Conservation (phyloP, 2,797 vertebrate genomes). For the Protosalanx chinensis region DNA sequence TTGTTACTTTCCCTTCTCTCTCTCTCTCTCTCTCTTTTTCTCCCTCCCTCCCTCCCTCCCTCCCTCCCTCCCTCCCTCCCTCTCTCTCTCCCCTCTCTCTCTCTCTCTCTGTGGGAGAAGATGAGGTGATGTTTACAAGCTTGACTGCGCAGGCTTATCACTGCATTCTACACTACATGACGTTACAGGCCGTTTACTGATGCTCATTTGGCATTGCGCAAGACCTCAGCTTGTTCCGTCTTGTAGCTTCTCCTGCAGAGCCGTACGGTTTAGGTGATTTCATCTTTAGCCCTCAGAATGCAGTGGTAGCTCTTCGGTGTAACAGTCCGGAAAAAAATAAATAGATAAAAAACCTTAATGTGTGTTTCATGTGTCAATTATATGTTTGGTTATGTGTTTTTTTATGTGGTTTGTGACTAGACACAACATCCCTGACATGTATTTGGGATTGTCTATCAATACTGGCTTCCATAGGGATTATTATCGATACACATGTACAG, state of each 20-base stretch:
- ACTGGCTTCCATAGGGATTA: too few relatives aligned
- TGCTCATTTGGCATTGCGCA: slow-evolving; percentile 23
- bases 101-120: not conserved
- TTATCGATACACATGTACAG: not conserved
- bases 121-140: slow-evolving; percentile 2
- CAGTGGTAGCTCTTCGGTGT: slow-evolving; percentile 35
- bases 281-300: slow-evolving; percentile 15
- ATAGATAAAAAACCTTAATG: not conserved
- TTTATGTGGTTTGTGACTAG: too few relatives aligned
- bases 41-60: not conserved
- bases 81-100: not conserved
- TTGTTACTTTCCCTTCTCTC: not conserved
- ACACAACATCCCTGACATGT: too few relatives aligned
- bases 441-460: too few relatives aligned
- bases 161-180: slow-evolving; percentile 16
- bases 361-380: not conserved
- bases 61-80: too few relatives aligned
- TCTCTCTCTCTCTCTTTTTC: not conserved
- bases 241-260: slow-evolving; percentile 21
- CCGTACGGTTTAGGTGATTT: slow-evolving; percentile 41
- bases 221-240: not conserved
- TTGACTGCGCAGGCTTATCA: slow-evolving; percentile 11
- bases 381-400: not conserved
- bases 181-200: slow-evolving; percentile 27
- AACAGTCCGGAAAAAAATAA: not conserved